phyloP scores from a whole-genome alignment of 2,888 invertebrate genomes.

The Galerucella pusilla region DNA sequence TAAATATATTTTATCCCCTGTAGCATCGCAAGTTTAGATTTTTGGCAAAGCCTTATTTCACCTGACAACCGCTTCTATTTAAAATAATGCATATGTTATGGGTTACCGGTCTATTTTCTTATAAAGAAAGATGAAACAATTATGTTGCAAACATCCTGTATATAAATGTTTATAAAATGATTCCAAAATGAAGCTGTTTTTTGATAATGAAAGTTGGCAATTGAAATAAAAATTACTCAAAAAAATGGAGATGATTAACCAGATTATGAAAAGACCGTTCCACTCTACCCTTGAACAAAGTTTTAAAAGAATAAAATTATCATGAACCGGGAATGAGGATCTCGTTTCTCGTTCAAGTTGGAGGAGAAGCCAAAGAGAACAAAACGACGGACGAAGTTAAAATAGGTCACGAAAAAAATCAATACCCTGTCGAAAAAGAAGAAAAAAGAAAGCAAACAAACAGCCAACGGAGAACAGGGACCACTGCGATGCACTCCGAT shows the following conservation, averaged over 20 bases:
- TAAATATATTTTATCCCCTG: no score
- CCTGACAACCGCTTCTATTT: no score
- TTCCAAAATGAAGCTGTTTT: no score
- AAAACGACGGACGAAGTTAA: constrained; percentile 30
- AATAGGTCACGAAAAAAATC: constrained; percentile 53
- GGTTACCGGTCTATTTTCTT: no score
- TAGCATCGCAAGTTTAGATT: no score
- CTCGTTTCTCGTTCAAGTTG: constrained; percentile 37
- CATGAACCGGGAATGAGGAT: constrained; percentile 37
- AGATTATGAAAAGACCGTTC: constrained; percentile 27
- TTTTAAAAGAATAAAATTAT: constrained; percentile 30
- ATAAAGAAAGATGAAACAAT: no score
- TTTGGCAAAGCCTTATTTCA: no score
- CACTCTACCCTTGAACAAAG: constrained; percentile 34
- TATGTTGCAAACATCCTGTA: no score
- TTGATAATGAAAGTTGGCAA: not conserved
- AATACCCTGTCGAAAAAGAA: constrained; percentile 50
- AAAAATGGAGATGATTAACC: constrained; percentile 9
- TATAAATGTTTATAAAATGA: no score
- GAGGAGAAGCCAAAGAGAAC: constrained; percentile 36
- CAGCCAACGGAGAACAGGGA: constrained; percentile 41
- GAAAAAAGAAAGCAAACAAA: constrained; percentile 42
- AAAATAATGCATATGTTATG: no score
- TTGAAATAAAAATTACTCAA: not conserved
- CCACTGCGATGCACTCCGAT: constrained; percentile 41